A percentile compares a stretch with the other conserved stretches of the same genome.
Conservation (phyloP, 1,140 invertebrate species). For the Penaeus indicus region DNA sequence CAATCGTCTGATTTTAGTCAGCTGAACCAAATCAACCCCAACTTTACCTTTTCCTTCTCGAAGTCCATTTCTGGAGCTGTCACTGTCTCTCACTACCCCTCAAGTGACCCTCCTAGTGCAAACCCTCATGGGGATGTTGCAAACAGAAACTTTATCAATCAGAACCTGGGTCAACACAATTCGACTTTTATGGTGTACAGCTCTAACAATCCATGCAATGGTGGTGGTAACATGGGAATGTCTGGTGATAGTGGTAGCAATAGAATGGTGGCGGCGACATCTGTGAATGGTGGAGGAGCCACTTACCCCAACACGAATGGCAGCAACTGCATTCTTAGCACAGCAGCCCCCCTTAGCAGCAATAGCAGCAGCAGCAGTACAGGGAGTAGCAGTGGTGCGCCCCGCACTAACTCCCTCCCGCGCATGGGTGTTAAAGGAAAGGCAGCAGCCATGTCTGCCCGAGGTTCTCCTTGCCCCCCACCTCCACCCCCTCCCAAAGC, state of each 20-base stretch:
- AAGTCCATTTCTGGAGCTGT: slow-evolving; percentile 40
- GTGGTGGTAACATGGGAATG: slow-evolving; percentile 21
- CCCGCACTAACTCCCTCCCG: slow-evolving; percentile 60
- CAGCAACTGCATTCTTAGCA: slow-evolving; percentile 40
- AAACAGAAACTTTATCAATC: slow-evolving; percentile 47
- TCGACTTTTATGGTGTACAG: background rate
- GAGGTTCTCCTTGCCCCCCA: slow-evolving; percentile 59
- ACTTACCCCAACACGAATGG: slow-evolving; percentile 13
- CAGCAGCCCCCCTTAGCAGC: slow-evolving; percentile 44
- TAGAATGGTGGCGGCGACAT: slow-evolving; percentile 34
- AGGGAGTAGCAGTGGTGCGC: slow-evolving; percentile 52
- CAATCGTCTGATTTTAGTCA: slow-evolving; percentile 45
- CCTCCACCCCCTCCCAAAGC: slow-evolving; percentile 64
- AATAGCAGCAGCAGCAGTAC: slow-evolving; percentile 60
- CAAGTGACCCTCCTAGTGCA: background rate
- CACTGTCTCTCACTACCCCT: background rate
- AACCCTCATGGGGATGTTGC: slow-evolving; percentile 1
- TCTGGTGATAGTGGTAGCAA: slow-evolving; percentile 47
- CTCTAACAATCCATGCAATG: slow-evolving; percentile 4
- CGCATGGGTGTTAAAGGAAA: slow-evolving; percentile 64
- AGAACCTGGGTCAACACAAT: slow-evolving; percentile 31
- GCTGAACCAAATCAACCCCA: slow-evolving; percentile 53
- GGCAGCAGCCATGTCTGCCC: slow-evolving; percentile 61
- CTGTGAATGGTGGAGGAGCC: too few relatives aligned
- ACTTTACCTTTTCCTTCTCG: slow-evolving; percentile 61